Evolutionary conservation across 2,888 invertebrate genomes (phyloP), one percentile per base, ranked within the genome.

Genomic region (Microctonus aethiopoides): DNA sequence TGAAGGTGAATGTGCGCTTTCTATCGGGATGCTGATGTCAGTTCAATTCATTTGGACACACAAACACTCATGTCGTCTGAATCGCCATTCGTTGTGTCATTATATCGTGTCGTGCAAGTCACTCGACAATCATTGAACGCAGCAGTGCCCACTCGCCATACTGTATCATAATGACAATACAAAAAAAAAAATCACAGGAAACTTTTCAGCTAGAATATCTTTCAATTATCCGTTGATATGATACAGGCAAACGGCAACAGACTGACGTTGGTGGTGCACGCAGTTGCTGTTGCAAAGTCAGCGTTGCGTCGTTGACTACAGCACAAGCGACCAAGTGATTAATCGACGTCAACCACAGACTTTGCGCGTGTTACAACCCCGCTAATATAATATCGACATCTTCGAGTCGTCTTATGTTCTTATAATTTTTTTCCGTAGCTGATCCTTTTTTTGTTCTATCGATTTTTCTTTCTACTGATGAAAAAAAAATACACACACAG

Each of bases 261-360:
- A 77, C n/a, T n/a, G n/a, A n/a, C n/a, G n/a, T n/a, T n/a, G n/a
- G 63, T 36, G 59, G 52, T 54, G 10, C 11, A 22, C n/a, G 51
- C n/a, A n/a, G 39, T 63, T 59, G 41, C 79, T 81, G 78, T 78
- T 84, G 84, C 85, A 83, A 20, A 86, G 86, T 86, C 86, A 86
- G 81, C 83, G 80, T 78, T 74, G 78, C 83, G 81, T 85, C 84
- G 85, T 86, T 86, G 78, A 80, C 80, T 79, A 75, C 85, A 83
- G 83, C 81, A 79, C 82, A 81, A 77, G 68, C 52, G 41, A 56
- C 22, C 71, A 68, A 67, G 80, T 84, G 84, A 86, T 86, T 86
- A 86, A 86, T 86, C 83, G 84, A 85, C 85, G 85, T 85, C 86
- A 85, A 83, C 81, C 82, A 77, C 85, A 86, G 84, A 76, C 83